Evolutionary conservation across 1,140 invertebrate genomes (phyloP), one percentile per base, ranked within the genome.

Genomic region (Lepidurus packardi): DNA sequence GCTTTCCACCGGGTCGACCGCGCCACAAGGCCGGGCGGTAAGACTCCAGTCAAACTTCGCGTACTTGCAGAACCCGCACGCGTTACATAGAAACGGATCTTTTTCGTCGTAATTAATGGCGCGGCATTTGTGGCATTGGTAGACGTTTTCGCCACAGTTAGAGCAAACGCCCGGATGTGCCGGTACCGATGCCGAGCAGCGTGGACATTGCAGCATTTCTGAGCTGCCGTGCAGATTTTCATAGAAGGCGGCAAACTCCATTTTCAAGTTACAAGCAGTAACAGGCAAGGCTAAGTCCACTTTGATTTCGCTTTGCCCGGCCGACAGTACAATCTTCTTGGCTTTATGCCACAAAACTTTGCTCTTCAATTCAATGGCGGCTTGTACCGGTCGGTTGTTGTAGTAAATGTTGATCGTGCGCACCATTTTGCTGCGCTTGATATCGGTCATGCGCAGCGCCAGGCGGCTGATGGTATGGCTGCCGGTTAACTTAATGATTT

Each of bases 21-120:
- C 95, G 86, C 95, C 97, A 83, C 95, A 97, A 0, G 94, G 92
- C 65, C 94, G 90, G 1, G 93, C 95, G 5, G 92, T 93, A 74
- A 98, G 87, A 10, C 93, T 95, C 78, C 89, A 97, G 86, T 99
- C 97, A 85, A 99, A 98, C 85, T 98, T 98, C n/a, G 97, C 97
- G 86, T 99, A 99, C 86, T 99, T 99, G 87, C 97, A 99, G 86
- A 98, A 99, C 2, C 97, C 97, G 86, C 97, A 99, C 9, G 96
- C 93, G 86, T 98, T 97, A 84, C 97, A 99, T 13, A 99, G 85
- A 89, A 99, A 99, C 1, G 97, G 97, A 88, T 99, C 97, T 84
- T 98, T 98, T 85, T 99, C 97, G 85, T 99, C 97, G 86, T 99
- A 99, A 86, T 99, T 99, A 80, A 99, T 99, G 0, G 97, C 94